phyloP scores from a whole-genome alignment of 1,140 invertebrate genomes.

The Papilio helenus region DNA sequence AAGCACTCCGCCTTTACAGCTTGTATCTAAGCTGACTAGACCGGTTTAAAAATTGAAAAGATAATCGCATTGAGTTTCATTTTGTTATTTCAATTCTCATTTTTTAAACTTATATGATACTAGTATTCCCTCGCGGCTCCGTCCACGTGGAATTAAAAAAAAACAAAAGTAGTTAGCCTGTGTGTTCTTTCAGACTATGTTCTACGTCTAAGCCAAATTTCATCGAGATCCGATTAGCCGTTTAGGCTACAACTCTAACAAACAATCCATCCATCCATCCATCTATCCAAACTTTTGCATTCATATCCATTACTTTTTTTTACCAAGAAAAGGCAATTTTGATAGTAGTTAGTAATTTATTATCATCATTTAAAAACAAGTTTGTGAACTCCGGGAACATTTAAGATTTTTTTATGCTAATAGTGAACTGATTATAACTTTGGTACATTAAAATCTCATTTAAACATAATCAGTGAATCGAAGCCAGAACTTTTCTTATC shows the following conservation, averaged over 20 bases:
- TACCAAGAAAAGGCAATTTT: background rate
- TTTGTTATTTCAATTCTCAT: background rate
- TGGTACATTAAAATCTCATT: conserved; percentile 15
- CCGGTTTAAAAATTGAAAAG: background rate
- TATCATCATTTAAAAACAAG: background rate
- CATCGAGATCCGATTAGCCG: too few relatives aligned
- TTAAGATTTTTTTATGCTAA: background rate
- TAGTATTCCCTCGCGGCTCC: too few relatives aligned
- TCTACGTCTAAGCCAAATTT: too few relatives aligned
- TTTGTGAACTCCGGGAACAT: background rate
- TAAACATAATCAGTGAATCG: conserved; percentile 4
- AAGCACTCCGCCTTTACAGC: background rate
- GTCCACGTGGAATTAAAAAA: too few relatives aligned
- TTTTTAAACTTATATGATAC: background rate
- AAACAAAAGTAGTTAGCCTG: too few relatives aligned
- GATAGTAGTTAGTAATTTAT: background rate
- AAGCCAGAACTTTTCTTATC: conserved; percentile 3
- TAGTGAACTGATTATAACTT: background rate
- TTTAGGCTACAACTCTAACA: too few relatives aligned
- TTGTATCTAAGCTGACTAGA: conserved; percentile 9
- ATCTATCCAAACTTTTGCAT: too few relatives aligned
- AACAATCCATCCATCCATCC: too few relatives aligned
- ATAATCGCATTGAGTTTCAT: background rate
- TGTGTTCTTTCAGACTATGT: too few relatives aligned
- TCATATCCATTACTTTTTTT: background rate